These are phyloP conservation scores for Trachymyrmex cornetzi DNA, from an alignment of 1,140 invertebrate genomes.

Conservation along the genomic window DNA sequence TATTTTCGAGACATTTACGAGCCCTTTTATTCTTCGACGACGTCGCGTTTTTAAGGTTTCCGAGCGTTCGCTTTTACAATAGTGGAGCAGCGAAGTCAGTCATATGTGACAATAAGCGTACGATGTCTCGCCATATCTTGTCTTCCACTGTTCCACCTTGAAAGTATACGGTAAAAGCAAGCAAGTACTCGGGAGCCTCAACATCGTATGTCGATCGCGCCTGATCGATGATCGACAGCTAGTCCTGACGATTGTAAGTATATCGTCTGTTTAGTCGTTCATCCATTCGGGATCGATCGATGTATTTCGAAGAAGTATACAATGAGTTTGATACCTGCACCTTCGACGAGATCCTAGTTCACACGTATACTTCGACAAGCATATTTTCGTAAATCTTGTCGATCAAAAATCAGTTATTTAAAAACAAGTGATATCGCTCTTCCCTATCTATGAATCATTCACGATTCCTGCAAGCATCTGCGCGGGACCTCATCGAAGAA, in stretches of 20 bases:
- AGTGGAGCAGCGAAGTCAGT: conserved; percentile 30
- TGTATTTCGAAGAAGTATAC: conserved; percentile 29
- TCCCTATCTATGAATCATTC: background rate
- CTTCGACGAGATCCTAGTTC: conserved; percentile 36
- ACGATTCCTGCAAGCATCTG: background rate
- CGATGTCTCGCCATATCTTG: conserved; percentile 2
- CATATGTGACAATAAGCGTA: conserved; percentile 32
- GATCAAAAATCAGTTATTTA: conserved; percentile 26
- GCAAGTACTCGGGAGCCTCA: conserved; percentile 15
- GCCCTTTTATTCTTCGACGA: conserved; percentile 23
- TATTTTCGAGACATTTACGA: conserved; percentile 51
- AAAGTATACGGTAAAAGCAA: background rate
- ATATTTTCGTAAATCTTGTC: conserved; percentile 19
- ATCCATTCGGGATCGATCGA: conserved; percentile 47
- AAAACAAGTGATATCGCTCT: background rate
- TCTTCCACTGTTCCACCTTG: conserved; percentile 20
- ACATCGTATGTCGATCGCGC: conserved; percentile 29
- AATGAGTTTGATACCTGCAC: conserved; percentile 28
- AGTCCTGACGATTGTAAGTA: conserved; percentile 26
- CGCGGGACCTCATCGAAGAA: conserved; percentile 67
- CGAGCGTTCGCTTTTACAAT: conserved; percentile 11
- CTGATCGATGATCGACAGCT: conserved; percentile 46
- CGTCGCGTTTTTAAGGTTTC: conserved; percentile 1
- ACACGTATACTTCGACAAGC: background rate
- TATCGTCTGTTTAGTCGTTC: conserved; percentile 32